A percentile compares a stretch with the other conserved stretches of the same genome.
These are phyloP conservation scores for Ornithoptera priamus DNA, from an alignment of 2,888 invertebrate species.

Conservation along the genomic window DNA sequence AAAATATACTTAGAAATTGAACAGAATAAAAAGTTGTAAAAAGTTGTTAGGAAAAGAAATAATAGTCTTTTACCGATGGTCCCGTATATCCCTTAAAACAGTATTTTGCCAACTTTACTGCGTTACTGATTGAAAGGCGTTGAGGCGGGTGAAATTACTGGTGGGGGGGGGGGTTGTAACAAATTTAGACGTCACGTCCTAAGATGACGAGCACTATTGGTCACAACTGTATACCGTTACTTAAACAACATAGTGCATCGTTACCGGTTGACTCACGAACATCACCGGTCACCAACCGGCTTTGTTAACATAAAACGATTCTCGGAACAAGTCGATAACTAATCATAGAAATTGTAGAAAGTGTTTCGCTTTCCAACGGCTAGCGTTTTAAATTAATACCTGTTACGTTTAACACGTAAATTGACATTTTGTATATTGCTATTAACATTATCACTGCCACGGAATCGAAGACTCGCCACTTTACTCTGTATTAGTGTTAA, in stretches of 20 bases:
- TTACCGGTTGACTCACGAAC: slow-evolving; percentile 17
- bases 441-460: neutral
- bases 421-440: neutral
- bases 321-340: slow-evolving; percentile 13
- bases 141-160: too few species aligned
- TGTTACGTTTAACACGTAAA: neutral
- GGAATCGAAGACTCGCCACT: too few species aligned
- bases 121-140: too few species aligned
- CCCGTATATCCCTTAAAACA: too few species aligned
- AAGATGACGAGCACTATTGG: too few species aligned
- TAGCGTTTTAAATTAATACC: slow-evolving; percentile 2
- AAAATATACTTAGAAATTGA: too few species aligned
- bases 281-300: slow-evolving; percentile 4
- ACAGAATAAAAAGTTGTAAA: neutral
- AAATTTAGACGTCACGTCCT: too few species aligned
- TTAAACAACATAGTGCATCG: slow-evolving; percentile 1
- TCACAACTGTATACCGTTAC: neutral
- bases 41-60: too few species aligned
- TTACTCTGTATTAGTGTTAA: too few species aligned
- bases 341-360: slow-evolving; percentile 11
- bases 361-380: slow-evolving; percentile 6
- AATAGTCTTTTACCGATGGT: too few species aligned
- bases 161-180: too few species aligned
- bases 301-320: slow-evolving; percentile 14
- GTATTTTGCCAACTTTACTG: too few species aligned